Evolutionary conservation across 2,113 vertebrate genomes (phyloP).

Genomic region (Setophaga petechia): DNA sequence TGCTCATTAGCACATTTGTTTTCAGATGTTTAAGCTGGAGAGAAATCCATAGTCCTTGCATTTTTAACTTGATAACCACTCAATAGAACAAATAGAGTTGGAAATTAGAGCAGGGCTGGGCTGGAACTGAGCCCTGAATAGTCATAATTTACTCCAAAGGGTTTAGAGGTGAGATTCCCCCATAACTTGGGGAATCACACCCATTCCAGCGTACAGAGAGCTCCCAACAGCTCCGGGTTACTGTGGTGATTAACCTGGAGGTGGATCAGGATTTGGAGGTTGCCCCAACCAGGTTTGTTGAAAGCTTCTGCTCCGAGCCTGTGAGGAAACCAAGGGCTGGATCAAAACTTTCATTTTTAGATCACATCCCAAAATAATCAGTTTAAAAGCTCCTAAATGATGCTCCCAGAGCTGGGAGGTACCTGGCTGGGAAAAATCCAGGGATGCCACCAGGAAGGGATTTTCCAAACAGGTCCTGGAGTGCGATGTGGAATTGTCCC

Average conservation of each 20-base stretch:
- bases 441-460: background rate
- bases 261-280: background rate
- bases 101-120: slow-evolving; percentile 7
- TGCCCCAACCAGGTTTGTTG: background rate
- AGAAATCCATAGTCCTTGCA: slow-evolving; percentile 66
- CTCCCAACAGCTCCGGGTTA: background rate
- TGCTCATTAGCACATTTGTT: slow-evolving; percentile 64
- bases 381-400: background rate
- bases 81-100: slow-evolving; percentile 52
- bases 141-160: background rate
- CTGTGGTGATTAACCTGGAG: background rate
- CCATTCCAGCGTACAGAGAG: background rate
- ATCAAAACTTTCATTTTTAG: background rate
- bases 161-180: background rate
- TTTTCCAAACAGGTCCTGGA: background rate
- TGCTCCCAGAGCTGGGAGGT: background rate
- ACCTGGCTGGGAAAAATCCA: background rate
- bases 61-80: slow-evolving; percentile 66
- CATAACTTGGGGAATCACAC: background rate
- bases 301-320: background rate
- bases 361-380: background rate
- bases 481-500: rapidly evolving
- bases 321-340: background rate
- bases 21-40: slow-evolving; percentile 59
- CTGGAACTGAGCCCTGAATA: background rate